Percentiles rank a stretch among this genome's conserved stretches.
phyloP scores from a whole-genome alignment of 2,888 invertebrate genomes.

The Parthenolecanium corni region DNA sequence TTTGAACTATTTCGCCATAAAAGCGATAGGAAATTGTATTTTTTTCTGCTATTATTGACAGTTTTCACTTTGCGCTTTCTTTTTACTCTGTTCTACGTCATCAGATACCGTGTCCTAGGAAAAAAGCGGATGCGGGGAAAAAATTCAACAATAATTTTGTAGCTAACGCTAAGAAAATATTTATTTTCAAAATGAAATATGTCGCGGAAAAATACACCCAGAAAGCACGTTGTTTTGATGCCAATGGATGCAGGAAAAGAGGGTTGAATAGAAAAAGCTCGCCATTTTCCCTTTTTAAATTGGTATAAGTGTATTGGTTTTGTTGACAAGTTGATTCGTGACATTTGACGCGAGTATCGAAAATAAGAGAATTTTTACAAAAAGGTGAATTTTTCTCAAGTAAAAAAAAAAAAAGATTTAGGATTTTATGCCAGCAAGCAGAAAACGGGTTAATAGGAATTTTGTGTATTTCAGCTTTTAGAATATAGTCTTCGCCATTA shows the following conservation, averaged over 20 bases:
- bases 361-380: neutral
- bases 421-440: constrained; percentile 2
- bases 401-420: constrained; percentile 13
- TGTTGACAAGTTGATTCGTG: constrained; percentile 22
- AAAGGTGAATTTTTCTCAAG: constrained; percentile 1
- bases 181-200: constrained; percentile 4
- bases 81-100: too few species aligned
- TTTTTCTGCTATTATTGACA: too few species aligned
- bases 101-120: neutral
- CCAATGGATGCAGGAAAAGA: neutral
- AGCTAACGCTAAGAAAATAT: constrained; percentile 16
- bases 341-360: constrained; percentile 12
- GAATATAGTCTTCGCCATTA: constrained; percentile 12
- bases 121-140: neutral
- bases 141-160: constrained; percentile 5
- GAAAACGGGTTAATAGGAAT: constrained; percentile 11
- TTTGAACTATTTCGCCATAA: too few species aligned
- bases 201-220: constrained; percentile 3
- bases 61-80: too few species aligned
- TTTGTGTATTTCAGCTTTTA: constrained; percentile 22
- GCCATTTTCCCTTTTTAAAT: neutral
- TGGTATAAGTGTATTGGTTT: constrained; percentile 22
- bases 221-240: constrained; percentile 16
- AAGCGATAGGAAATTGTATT: too few species aligned
- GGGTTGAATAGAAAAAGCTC: neutral